Evolutionary conservation across 2,113 vertebrate genomes (phyloP), one percentile per base, ranked within the genome.

Genomic region (Hippocampus comes): DNA sequence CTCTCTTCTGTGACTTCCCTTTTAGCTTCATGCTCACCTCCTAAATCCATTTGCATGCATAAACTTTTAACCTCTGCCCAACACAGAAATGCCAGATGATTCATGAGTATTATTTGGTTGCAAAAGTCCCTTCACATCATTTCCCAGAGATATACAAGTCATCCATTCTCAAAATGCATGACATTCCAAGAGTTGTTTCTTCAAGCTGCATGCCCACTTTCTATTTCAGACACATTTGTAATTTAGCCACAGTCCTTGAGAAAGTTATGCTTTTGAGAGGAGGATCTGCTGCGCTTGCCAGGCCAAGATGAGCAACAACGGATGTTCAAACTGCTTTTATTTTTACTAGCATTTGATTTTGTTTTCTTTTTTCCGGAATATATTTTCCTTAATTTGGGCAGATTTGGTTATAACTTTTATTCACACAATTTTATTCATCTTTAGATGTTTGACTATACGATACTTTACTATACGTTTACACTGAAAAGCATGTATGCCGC

Each of bases 151-250:
- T 8, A 34, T 4, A 68, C 21, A 60, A 15, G 20, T n/a, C 43
- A 55, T 66, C 63, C 55, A 73, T 76, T 61, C 43, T 5, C 38
- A 3, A 20, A 34, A 48, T 63, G 65, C 63, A 73, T 70, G 70
- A 46, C 70, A 76, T 76, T 73, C 67, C 70, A 42, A 30, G 46
- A 41, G 38, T 67, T 27, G 18, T 46, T 57, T 12, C 23, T 14
- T 57, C 23, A 57, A 57, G 11, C 10, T 23, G 11, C 20, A 23
- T 23, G 4, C 56, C 56, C 9, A 9, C 53, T n/a, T 21, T 55
- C 21, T n/a, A 55, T 55, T 55, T 55, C 9, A 21, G n/a, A 55
- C 21, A n/a, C 20, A 21, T 55, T 55, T 25, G 56, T 25, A 57
- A 25, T 11, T 14, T 25, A 25, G 56, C 23, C 23, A 25, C 23